Evolutionary conservation across 1,140 invertebrate genomes (phyloP), one percentile per base, ranked within the genome.

Genomic region (Pissodes strobi): DNA sequence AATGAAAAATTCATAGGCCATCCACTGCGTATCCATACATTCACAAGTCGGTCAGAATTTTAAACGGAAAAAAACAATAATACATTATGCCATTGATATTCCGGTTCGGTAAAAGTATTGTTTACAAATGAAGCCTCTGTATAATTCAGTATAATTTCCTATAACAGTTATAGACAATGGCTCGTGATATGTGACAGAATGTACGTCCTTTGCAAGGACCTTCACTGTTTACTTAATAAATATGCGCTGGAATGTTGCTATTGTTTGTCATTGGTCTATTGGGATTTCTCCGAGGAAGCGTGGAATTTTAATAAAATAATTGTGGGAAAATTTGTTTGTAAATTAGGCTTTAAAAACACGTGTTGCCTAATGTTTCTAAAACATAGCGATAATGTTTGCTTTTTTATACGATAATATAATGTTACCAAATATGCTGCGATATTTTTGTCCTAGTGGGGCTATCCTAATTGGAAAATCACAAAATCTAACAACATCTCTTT

Each of bases 191-290:
- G 60, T 72, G 70, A 70, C 23, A 59, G 45, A 64, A 72, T 72
- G 68, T 57, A 61, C 69, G 70, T 68, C 70, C 70, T 72, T 72
- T 72, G 25, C 65, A 72, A 72, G 70, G 70, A 69, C 68, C 61
- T 66, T 59, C 53, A 51, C 41, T 66, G 68, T 66, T 66, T 69
- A 64, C 64, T 60, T 66, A 69, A 66, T 57, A 63, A 62, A 66
- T 38, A 66, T 60, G 60, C 62, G 53, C 46, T 19, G 46, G 68
- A 66, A 69, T 69, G 59, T 64, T 41, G 43, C 25, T 27, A 64
- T 56, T 56, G 52, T 57, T 56, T 63, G 18, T 53, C 19, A 34
- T 15, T 53, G 13, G 18, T 22, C 43, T 59, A 59, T 43, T 59
- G 53, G 39, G 34, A n/a, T 41, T 57, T 45, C 51, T 57, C 15